These are phyloP conservation scores for Himalopsyche tibetana DNA, from an alignment of 2,888 invertebrate species.

Conservation along the genomic window DNA sequence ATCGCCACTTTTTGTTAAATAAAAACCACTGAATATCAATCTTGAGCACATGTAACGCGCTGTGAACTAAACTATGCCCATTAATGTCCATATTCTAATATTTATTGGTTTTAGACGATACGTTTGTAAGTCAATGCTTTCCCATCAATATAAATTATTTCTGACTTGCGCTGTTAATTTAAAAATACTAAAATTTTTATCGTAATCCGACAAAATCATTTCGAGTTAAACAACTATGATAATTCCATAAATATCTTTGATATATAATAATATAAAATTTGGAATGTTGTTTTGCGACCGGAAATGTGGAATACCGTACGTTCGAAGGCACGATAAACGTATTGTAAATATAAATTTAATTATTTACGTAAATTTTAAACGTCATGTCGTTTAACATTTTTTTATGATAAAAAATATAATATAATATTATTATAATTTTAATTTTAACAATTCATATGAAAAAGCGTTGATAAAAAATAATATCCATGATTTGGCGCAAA, in stretches of 20 bases:
- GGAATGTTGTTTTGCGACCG: slow-evolving; percentile 3
- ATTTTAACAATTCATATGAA: too few species aligned
- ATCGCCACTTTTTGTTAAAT: not conserved
- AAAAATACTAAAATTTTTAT: slow-evolving; percentile 1
- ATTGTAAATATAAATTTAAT: not conserved
- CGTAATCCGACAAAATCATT: not conserved
- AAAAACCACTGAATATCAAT: too few species aligned
- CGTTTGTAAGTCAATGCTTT: not conserved
- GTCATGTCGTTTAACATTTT: not conserved
- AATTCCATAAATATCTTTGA: not conserved
- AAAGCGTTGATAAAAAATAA: too few species aligned
- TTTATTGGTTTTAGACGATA: not conserved
- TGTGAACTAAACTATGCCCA: too few species aligned
- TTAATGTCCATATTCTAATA: not conserved
- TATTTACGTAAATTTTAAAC: not conserved
- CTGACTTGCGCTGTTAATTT: not conserved
- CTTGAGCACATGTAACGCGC: too few species aligned
- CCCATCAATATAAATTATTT: not conserved
- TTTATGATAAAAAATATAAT: not conserved
- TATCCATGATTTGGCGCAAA: too few species aligned
- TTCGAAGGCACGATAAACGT: slow-evolving; percentile 61
- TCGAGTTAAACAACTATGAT: slow-evolving; percentile 1
- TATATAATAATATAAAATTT: not conserved
- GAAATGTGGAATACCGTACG: slow-evolving; percentile 57
- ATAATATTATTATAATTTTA: not conserved